Percentiles rank a stretch among this genome's conserved stretches.
Evolutionary conservation across 1,140 invertebrate species (phyloP).

Genomic region (Chymomyza costata): DNA sequence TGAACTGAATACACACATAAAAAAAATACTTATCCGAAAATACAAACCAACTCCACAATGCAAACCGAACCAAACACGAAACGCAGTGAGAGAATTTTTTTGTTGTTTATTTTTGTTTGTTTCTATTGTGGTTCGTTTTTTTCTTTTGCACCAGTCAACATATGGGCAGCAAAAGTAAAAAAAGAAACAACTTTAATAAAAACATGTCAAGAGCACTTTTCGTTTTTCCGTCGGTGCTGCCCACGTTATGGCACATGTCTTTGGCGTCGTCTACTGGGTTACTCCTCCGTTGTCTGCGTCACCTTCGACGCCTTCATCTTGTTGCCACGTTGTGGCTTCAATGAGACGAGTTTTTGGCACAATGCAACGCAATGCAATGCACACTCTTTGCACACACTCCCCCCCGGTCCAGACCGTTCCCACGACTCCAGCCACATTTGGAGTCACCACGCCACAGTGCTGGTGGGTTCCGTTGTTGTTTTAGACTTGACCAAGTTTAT

Average conservation of each 20-base stretch:
- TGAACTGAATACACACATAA: conserved; percentile 50
- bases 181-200: conserved; percentile 55
- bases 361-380: too few species aligned
- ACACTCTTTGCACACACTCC: conserved; percentile 5
- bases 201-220: conserved; percentile 69
- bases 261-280: too few species aligned
- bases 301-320: too few species aligned
- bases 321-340: too few species aligned
- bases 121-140: conserved; percentile 23
- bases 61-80: not conserved
- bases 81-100: conserved; percentile 8
- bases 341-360: too few species aligned
- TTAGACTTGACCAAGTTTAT: conserved; percentile 70
- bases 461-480: conserved; percentile 37
- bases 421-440: conserved; percentile 4
- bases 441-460: conserved; percentile 4
- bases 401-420: conserved; percentile 18
- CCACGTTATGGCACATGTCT: conserved; percentile 1
- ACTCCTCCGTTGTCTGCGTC: too few species aligned
- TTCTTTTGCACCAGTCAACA: conserved; percentile 19
- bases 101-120: conserved; percentile 25
- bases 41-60: not conserved
- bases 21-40: conserved; percentile 38
- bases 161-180: conserved; percentile 20
- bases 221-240: conserved; percentile 3